Evolutionary conservation across 2,797 vertebrate genomes (phyloP), one percentile per base, ranked within the genome.

Genomic region (Amblyraja radiata): DNA sequence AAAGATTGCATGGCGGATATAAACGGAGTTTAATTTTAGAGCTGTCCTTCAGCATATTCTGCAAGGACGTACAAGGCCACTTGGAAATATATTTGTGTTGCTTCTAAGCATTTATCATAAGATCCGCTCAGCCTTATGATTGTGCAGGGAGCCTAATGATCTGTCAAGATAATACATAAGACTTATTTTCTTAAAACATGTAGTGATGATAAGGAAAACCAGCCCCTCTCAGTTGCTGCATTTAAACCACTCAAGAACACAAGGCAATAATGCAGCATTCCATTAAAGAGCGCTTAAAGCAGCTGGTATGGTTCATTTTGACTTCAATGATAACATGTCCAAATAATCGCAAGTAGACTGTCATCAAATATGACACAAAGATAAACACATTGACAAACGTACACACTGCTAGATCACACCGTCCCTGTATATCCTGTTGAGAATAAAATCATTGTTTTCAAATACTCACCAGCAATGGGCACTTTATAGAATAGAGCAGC

Each of bases 401-500:
- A 36, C 28, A 61, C 28, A 32, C n/a, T 6, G 7, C n/a, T 8
- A 36, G 32, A 68, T 68, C n/a, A 21, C n/a, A 61, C 16, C 18
- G n/a, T 88, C 36, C 76, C 39, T 74, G 28, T 23, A 92, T 13
- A 36, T 54, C 18, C 36, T 76, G 23, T 14, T 54, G 3, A 1
- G 13, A 36, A 10, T 58, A 76, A 54, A 39, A 71, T 28, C 58
- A 18, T 16, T 91, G 18, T 65, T 88, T 91, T 74, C 71, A 92
- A 92, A 95, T 94, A 98, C 99, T 98, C 97, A 99, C 99, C 99
- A 94, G 98, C 99, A 96, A 99, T 99, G 95, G 99, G 99, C 95
- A 99, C 99, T 99, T 96, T 95, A 96, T 95, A 96, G 96, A 95
- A 95, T 94, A 95, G 95, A 96, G 98, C 97, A 97, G 97, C 96